A percentile compares a stretch with the other conserved stretches of the same genome.
Conservation (phyloP, 2,888 invertebrate genomes). For the Lymantria monacha region DNA sequence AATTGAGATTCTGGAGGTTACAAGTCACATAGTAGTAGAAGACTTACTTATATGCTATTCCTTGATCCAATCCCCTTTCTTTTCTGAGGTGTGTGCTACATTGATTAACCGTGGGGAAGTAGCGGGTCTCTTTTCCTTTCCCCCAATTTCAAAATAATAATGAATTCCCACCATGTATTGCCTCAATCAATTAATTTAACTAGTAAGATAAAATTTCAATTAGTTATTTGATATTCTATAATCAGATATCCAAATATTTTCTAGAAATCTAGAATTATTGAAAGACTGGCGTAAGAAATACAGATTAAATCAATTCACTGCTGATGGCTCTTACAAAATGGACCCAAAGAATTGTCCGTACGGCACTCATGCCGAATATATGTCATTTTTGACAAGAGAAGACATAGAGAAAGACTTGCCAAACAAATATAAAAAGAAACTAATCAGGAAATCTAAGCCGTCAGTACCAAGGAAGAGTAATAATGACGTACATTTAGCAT, state of each 20-base stretch:
- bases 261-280: constrained; percentile 66
- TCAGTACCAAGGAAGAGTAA: constrained; percentile 58
- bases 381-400: constrained; percentile 73
- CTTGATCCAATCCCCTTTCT: too few species aligned
- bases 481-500: constrained; percentile 62
- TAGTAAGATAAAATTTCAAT: too few species aligned
- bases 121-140: too few species aligned
- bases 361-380: constrained; percentile 81
- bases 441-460: constrained; percentile 51
- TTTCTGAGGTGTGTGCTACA: too few species aligned
- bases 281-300: constrained; percentile 79
- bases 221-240: too few species aligned
- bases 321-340: constrained; percentile 42
- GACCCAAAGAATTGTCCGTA: constrained; percentile 65
- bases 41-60: too few species aligned
- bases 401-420: constrained; percentile 74
- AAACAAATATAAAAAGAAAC: constrained; percentile 61
- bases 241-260: constrained; percentile 10
- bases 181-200: too few species aligned
- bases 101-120: too few species aligned
- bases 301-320: constrained; percentile 43
- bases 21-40: too few species aligned
- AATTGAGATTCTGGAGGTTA: too few species aligned
- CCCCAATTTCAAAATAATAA: too few species aligned
- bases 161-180: too few species aligned